phyloP scores from a whole-genome alignment of 2,888 invertebrate species.

The Coenonympha arcania region DNA sequence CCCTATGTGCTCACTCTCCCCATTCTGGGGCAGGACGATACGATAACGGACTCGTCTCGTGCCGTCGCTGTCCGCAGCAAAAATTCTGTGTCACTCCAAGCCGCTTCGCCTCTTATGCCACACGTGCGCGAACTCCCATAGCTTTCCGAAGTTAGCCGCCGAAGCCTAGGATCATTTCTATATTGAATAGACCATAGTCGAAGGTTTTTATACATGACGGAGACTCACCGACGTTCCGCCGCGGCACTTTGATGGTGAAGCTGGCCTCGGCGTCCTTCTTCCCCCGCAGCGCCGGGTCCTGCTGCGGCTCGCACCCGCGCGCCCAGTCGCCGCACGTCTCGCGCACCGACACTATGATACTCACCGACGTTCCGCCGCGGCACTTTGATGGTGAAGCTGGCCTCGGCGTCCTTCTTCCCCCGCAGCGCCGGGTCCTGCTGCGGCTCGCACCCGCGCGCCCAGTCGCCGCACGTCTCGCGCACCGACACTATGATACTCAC shows the following conservation, averaged over 20 bases:
- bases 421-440: constrained; percentile 92
- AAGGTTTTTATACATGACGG: no score
- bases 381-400: constrained; percentile 83
- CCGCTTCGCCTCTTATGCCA: no score
- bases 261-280: constrained; percentile 93
- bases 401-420: constrained; percentile 92
- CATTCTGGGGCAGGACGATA: no score
- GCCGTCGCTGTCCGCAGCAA: no score
- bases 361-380: constrained; percentile 83
- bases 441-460: constrained; percentile 93
- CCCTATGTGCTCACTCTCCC: no score
- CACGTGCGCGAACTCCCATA: no score
- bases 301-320: constrained; percentile 90
- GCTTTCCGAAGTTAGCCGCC: no score
- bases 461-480: constrained; percentile 97
- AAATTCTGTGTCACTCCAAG: no score
- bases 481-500: constrained; percentile 95
- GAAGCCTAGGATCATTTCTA: no score
- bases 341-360: constrained; percentile 93
- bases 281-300: constrained; percentile 92
- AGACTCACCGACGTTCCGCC: constrained; percentile 86
- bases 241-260: constrained; percentile 77
- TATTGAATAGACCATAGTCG: no score
- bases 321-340: constrained; percentile 99
- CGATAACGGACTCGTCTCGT: no score